Evolutionary conservation across 2,888 invertebrate genomes (phyloP), one percentile per base, ranked within the genome.

Genomic region (Cremastobaeus sp.): DNA sequence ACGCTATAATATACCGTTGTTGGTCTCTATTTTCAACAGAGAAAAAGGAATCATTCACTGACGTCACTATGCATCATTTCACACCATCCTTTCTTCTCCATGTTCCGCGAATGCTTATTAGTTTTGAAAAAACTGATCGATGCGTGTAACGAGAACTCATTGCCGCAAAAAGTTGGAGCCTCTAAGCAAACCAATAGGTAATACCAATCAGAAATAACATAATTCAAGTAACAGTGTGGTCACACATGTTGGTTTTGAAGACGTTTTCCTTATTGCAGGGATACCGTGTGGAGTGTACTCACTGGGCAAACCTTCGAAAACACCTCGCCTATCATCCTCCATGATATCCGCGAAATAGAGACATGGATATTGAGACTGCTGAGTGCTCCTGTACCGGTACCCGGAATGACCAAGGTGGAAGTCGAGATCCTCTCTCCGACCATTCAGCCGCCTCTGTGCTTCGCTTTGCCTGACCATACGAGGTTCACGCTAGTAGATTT

Each of bases 21-120:
- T 41, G 66, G 47, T 71, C 50, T 69, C 47, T 68, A 41, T 66
- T 57, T 43, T 65, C 37, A 57, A 66, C 91, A 94, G 92, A 92
- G 94, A 82, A 90, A 95, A 78, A 91, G 96, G 81, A 97, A 96
- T 89, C 96, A 97, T 88, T 97, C 98, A 9, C 89, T 99, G 79
- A 99, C 99, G 32, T 98, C 99, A 47, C 90, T 99, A 64, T 99
- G 99, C 89, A 92, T 99, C 79, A 91, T 99, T 64, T 98, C 98
- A 74, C 99, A 99, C 90, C 99, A 99, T 90, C 98, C 99, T 30
- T 99, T 99, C 90, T 98, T 99, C 89, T 95, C 98, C 75, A 97
- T 96, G 84, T 99, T 99, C 90, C 95, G 99, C 78, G 97, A 99
- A 90, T 97, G 98, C 90, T 92, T 99, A 81, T 96, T 95, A 89